Evolutionary conservation across 1,140 invertebrate species (phyloP).

Genomic region (Halyomorpha halys): DNA sequence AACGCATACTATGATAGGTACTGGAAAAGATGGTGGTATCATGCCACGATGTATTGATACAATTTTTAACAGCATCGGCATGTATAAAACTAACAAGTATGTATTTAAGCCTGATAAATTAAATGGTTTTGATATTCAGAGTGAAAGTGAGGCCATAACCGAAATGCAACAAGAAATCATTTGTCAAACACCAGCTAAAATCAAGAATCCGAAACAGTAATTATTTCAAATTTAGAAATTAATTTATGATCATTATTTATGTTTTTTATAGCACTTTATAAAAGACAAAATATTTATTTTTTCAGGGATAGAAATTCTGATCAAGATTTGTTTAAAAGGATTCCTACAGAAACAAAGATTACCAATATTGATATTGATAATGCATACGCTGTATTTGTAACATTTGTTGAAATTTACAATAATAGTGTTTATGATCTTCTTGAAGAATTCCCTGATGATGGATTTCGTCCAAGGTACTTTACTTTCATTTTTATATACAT

Average conservation of each 20-base stretch:
- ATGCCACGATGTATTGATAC: constrained; percentile 71
- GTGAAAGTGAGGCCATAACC: constrained; percentile 73
- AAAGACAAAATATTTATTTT: constrained; percentile 33
- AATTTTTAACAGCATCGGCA: constrained; percentile 79
- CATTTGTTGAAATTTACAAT: constrained; percentile 96
- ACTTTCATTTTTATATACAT: too few relatives aligned
- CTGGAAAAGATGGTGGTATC: constrained; percentile 45
- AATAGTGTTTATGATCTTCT: constrained; percentile 93
- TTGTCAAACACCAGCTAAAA: background rate
- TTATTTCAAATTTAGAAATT: background rate
- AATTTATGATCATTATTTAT: too few relatives aligned
- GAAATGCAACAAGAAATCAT: constrained; percentile 42
- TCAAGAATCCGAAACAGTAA: constrained; percentile 5
- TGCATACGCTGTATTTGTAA: constrained; percentile 84
- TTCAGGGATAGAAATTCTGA: constrained; percentile 33
- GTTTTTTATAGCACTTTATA: constrained; percentile 37
- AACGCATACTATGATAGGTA: constrained; percentile 85
- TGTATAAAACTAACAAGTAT: constrained; percentile 67
- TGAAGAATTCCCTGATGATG: constrained; percentile 48
- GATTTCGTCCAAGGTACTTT: constrained; percentile 36
- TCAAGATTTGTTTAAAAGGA: constrained; percentile 36
- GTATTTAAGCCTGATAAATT: constrained; percentile 86
- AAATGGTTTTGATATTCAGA: constrained; percentile 87
- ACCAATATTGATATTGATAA: constrained; percentile 65
- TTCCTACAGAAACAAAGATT: constrained; percentile 48